Conservation (phyloP, 2,797 vertebrate species). For the Gadopsis marmoratus region DNA sequence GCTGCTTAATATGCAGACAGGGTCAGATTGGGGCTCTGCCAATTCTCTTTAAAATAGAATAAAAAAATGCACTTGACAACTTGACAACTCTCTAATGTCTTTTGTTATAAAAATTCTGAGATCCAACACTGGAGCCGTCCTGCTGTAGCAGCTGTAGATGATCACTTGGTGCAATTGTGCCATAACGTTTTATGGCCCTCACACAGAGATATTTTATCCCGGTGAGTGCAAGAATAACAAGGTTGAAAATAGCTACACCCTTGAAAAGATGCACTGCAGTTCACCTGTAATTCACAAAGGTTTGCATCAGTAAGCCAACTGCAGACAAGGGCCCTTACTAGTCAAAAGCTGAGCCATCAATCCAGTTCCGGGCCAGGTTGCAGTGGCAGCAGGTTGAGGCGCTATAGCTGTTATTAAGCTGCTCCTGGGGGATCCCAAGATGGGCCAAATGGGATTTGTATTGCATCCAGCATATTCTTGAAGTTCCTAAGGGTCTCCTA, state of each 20-base stretch:
- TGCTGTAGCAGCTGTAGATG: too few relatives aligned
- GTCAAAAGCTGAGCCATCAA: not conserved
- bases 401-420: not conserved
- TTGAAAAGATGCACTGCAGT: too few relatives aligned
- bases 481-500: not conserved
- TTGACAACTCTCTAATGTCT: not conserved
- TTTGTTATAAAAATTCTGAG: not conserved
- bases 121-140: not conserved
- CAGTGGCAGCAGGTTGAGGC: not conserved
- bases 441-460: not conserved
- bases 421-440: too few relatives aligned
- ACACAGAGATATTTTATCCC: too few relatives aligned
- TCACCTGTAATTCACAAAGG: too few relatives aligned
- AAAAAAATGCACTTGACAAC: not conserved
- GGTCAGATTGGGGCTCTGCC: not conserved
- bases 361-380: not conserved
- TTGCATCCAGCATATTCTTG: not conserved
- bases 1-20: too few relatives aligned
- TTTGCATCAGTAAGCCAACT: too few relatives aligned
- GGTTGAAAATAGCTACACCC: too few relatives aligned
- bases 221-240: too few relatives aligned
- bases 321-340: too few relatives aligned
- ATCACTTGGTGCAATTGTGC: too few relatives aligned
- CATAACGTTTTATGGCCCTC: too few relatives aligned
- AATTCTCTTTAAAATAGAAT: not conserved